phyloP scores from a whole-genome alignment of 2,113 vertebrate species.

The Zosterops japonicus region DNA sequence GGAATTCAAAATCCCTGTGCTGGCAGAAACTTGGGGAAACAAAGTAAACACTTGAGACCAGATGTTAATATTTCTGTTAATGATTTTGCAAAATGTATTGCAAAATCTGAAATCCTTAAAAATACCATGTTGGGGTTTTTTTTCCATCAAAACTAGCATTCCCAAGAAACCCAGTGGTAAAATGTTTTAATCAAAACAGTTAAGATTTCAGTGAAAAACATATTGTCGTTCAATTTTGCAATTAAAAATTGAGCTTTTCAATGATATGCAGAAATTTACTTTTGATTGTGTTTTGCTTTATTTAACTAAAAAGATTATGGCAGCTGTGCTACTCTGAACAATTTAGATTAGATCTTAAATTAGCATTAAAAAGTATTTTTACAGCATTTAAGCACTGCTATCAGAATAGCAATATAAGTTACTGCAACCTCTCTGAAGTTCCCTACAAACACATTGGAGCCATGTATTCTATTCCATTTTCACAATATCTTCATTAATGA shows the following conservation, averaged over 20 bases:
- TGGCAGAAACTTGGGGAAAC: background rate
- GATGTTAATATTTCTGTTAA: background rate
- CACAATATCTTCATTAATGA: background rate
- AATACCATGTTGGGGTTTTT: background rate
- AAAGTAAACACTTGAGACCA: background rate
- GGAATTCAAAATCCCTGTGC: background rate
- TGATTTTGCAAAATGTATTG: background rate
- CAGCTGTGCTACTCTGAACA: background rate
- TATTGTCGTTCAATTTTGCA: background rate
- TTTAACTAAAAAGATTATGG: background rate
- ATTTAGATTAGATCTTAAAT: background rate
- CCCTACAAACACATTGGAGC: background rate
- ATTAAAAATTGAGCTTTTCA: background rate
- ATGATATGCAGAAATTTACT: background rate
- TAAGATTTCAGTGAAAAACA: background rate
- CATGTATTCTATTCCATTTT: background rate
- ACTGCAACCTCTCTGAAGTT: background rate
- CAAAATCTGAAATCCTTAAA: background rate
- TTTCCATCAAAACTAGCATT: background rate
- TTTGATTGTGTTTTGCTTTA: background rate
- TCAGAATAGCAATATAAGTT: background rate
- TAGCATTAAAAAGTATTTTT: background rate
- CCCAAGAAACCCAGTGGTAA: background rate
- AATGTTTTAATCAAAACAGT: background rate
- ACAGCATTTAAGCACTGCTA: background rate